Evolutionary conservation across 2,113 vertebrate species (phyloP), one percentile per base, ranked within the genome.

Genomic region (Xenus cinereus): DNA sequence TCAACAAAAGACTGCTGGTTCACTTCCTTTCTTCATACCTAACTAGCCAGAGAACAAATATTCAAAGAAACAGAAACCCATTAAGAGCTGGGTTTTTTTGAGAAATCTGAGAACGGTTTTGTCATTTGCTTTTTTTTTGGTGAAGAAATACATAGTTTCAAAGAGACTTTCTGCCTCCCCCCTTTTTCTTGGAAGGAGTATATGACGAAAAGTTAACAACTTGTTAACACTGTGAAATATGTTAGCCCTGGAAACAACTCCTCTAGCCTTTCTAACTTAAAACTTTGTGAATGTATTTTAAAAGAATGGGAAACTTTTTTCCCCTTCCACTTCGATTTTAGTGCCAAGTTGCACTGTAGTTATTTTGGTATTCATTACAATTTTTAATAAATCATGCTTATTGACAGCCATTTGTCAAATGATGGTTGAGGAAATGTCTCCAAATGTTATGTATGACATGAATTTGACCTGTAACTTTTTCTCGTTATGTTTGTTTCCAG

Each of bases 31-130:
- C 87, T 93, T 89, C 87, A 37, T 94, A 84, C 28, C 41, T 76
- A 94, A 84, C 77, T 93, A 94, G 28, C 48, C 45, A 91, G 57
- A 78, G 78, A 91, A 89, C 56, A 95, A 75, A 89, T 93, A 89
- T 66, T 91, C 77, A 87, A 79, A 95, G 89, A 85, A 82, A 64
- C 22, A 95, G 89, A 82, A 84, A 64, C 24, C 39, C 27, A 87
- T 76, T 53, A 89, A 62, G n/a, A 94, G 28, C n/a, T 73, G 39
- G 27, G 8, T 39, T 93, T 95, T 93, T 72, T 72, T 51, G 43
- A 89, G 90, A 92, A 90, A 79, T 85, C 66, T 85, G 62, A 93
- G 71, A 83, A 57, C 28, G 80, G 67, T 85, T 90, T 93, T 87
- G 27, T 85, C 27, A 50, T 94, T 83, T 92, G 33, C 18, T 14